Conservation (phyloP, 1,140 invertebrate species). For the Drosophila parabipectinata region DNA sequence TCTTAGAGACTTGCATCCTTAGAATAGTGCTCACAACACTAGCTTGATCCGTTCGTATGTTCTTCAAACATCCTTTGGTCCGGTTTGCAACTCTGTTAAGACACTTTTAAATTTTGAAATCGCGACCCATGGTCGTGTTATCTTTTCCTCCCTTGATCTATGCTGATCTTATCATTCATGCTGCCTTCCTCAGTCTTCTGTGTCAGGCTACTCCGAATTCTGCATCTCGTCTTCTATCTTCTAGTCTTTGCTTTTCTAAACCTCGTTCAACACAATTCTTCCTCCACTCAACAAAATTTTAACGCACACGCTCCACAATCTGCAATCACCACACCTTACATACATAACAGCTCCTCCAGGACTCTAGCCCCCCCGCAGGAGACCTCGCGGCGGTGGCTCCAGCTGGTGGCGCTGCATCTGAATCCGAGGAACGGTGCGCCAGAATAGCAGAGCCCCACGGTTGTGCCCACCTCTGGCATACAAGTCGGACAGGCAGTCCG, state of each 20-base stretch:
- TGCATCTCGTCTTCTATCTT: no score
- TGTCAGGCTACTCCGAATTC: no score
- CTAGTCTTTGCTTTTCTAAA: no score
- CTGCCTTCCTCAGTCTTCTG: no score
- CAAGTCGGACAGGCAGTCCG: conserved; percentile 52
- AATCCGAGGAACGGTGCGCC: conserved; percentile 43
- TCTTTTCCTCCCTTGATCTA: no score
- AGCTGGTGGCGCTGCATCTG: conserved; percentile 7
- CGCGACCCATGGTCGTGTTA: no score
- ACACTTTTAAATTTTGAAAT: no score
- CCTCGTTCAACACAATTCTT: no score
- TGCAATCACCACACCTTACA: not conserved
- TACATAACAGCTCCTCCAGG: not conserved
- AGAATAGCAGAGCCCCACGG: conserved; percentile 51
- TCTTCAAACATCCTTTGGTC: not conserved
- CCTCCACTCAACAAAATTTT: no score
- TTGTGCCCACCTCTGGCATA: conserved; percentile 48
- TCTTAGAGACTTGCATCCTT: no score
- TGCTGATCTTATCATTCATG: no score
- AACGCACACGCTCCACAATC: not conserved
- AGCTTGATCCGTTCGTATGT: not conserved
- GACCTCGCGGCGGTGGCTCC: not conserved
- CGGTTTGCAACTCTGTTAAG: no score
- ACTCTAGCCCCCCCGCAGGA: not conserved
- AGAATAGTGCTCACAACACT: not conserved